Percentiles rank a stretch among this genome's conserved stretches.
These are phyloP conservation scores for Druon quercuslanigerum DNA, from an alignment of 1,140 invertebrate species.

Conservation along the genomic window DNA sequence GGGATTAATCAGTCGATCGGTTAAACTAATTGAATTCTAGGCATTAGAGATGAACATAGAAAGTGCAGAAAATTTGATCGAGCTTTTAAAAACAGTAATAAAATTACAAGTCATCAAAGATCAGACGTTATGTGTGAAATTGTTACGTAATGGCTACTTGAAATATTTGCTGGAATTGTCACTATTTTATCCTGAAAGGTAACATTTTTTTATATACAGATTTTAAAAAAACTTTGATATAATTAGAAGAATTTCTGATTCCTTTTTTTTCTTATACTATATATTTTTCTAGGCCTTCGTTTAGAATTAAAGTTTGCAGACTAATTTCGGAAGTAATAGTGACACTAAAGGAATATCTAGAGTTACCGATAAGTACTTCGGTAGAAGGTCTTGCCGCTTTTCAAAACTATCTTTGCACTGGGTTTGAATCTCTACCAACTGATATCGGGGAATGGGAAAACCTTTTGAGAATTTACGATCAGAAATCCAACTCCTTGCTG, in stretches of 20 bases:
- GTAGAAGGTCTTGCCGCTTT: neutral
- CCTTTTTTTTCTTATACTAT: neutral
- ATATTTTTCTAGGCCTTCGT: neutral
- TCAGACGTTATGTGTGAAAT: neutral
- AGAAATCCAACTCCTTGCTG: neutral
- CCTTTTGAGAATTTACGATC: neutral
- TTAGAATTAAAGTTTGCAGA: neutral
- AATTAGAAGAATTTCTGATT: neutral
- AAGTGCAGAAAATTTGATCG: neutral
- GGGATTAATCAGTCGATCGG: no score
- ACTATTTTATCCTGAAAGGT: neutral
- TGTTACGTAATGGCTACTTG: neutral
- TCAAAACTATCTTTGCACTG: constrained; percentile 7
- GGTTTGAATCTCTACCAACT: neutral
- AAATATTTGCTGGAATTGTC: constrained; percentile 10
- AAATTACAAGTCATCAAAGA: neutral
- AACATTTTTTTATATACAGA: neutral
- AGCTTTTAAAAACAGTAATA: constrained; percentile 4
- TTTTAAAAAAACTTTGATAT: neutral
- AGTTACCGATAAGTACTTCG: neutral
- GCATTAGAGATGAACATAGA: no score
- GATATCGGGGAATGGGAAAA: neutral
- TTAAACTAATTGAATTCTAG: neutral
- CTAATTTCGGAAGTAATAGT: constrained; percentile 17
- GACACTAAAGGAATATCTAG: neutral